Percentiles rank a stretch among this genome's conserved stretches.
These are phyloP conservation scores for Cryptotermes secundus DNA, from an alignment of 1,140 invertebrate species.

Conservation along the genomic window DNA sequence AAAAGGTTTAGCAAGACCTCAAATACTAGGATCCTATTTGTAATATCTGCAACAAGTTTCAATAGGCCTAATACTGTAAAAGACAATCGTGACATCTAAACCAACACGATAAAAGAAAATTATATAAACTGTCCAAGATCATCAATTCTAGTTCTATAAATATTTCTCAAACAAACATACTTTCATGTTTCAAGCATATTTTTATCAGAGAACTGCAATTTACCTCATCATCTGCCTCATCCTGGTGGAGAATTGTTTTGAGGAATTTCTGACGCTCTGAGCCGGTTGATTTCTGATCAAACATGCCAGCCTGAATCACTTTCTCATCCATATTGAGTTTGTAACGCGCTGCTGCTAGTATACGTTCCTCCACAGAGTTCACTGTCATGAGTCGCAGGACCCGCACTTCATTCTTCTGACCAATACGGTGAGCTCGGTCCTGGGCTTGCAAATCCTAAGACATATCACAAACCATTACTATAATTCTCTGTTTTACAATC, in stretches of 20 bases:
- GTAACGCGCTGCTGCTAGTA: constrained; percentile 65
- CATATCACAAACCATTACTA: no score
- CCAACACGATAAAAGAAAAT: no score
- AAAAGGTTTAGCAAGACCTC: no score
- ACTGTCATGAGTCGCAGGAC: constrained; percentile 70
- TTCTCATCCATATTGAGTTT: constrained; percentile 76
- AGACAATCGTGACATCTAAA: no score
- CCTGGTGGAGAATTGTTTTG: constrained; percentile 59
- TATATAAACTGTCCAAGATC: not conserved
- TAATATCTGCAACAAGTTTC: no score
- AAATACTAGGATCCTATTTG: no score
- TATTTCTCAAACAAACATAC: not conserved
- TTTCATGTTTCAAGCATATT: not conserved
- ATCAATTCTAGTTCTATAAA: not conserved
- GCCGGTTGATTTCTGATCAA: constrained; percentile 70
- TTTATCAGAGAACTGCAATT: constrained; percentile 29
- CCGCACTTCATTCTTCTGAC: constrained; percentile 65
- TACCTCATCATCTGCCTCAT: constrained; percentile 58
- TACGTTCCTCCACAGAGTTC: constrained; percentile 71
- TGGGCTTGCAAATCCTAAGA: constrained; percentile 57
- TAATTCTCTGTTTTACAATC: no score
- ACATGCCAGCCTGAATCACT: constrained; percentile 75
- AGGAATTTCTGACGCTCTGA: constrained; percentile 62
- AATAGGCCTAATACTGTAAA: no score
- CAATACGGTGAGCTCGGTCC: constrained; percentile 73